Evolutionary conservation across 2,113 vertebrate genomes (phyloP).

Genomic region (Pachypanchax playfairii): DNA sequence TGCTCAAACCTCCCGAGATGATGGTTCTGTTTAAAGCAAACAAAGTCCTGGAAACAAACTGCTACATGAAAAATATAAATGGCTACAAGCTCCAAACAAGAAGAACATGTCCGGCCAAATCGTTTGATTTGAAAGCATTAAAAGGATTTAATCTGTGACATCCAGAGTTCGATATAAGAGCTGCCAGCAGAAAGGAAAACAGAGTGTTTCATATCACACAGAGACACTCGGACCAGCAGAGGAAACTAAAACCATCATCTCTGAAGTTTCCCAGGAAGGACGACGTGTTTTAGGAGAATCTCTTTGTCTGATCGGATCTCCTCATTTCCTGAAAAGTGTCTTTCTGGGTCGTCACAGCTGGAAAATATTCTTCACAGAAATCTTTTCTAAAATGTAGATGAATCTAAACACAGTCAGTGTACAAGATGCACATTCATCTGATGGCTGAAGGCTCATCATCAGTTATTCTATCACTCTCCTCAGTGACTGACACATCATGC

Average conservation of each 20-base stretch:
- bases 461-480: constrained; percentile 26
- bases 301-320: constrained; percentile 31
- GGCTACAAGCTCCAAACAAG: constrained; percentile 22
- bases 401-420: not conserved
- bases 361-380: too few relatives aligned
- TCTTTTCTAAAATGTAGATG: too few relatives aligned
- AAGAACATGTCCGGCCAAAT: constrained; percentile 13
- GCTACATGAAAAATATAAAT: constrained; percentile 28
- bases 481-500: constrained; percentile 8
- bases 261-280: constrained; percentile 19
- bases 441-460: constrained; percentile 47
- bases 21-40: constrained; percentile 49
- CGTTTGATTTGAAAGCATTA: constrained; percentile 30
- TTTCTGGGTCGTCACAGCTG: too few relatives aligned
- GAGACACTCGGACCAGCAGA: constrained; percentile 9
- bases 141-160: constrained; percentile 42
- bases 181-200: constrained; percentile 20
- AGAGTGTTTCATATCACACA: constrained; percentile 39
- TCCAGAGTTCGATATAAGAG: constrained; percentile 37
- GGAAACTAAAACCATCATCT: constrained; percentile 37
- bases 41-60: constrained; percentile 49
- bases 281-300: constrained; percentile 17
- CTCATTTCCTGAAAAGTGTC: too few relatives aligned
- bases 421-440: too few relatives aligned
- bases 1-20: constrained; percentile 36